Conservation (phyloP, 2,888 invertebrate species). For the Drosophila mettleri region DNA sequence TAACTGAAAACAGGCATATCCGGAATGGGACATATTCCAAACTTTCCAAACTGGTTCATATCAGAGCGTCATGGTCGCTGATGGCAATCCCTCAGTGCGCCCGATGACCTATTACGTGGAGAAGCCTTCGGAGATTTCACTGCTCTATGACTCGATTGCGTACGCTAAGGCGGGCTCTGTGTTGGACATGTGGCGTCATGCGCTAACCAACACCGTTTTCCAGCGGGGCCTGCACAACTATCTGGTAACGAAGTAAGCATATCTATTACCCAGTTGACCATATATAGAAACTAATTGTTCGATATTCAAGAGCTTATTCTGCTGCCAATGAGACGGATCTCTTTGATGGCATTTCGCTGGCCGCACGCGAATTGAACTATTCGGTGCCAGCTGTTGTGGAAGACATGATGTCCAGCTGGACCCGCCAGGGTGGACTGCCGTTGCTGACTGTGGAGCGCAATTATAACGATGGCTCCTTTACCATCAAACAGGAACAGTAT, state of each 20-base stretch:
- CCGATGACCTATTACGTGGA: constrained; percentile 93
- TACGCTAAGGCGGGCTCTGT: constrained; percentile 94
- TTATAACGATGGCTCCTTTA: constrained; percentile 85
- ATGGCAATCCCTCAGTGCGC: constrained; percentile 91
- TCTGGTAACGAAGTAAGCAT: constrained; percentile 76
- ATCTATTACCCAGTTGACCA: too few relatives aligned
- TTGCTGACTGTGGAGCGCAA: constrained; percentile 86
- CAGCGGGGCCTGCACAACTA: constrained; percentile 80
- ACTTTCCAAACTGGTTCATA: constrained; percentile 91
- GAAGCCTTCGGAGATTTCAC: constrained; percentile 92
- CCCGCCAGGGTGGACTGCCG: constrained; percentile 87
- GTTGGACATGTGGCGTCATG: constrained; percentile 82
- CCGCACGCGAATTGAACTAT: constrained; percentile 70
- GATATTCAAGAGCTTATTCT: constrained; percentile 18
- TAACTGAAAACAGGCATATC: constrained; percentile 85
- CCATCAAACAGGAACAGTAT: constrained; percentile 86
- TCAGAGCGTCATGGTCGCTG: constrained; percentile 90
- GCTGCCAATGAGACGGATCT: constrained; percentile 76
- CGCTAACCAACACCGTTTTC: constrained; percentile 80
- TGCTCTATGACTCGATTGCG: constrained; percentile 93
- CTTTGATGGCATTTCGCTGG: constrained; percentile 72
- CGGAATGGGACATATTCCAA: constrained; percentile 90
- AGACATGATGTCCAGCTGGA: constrained; percentile 88
- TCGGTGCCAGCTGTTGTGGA: constrained; percentile 86
- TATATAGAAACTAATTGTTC: background rate